Percentiles rank a stretch among this genome's conserved stretches.
Conservation (phyloP, 2,888 invertebrate species). For the Nomada lathburiana region DNA sequence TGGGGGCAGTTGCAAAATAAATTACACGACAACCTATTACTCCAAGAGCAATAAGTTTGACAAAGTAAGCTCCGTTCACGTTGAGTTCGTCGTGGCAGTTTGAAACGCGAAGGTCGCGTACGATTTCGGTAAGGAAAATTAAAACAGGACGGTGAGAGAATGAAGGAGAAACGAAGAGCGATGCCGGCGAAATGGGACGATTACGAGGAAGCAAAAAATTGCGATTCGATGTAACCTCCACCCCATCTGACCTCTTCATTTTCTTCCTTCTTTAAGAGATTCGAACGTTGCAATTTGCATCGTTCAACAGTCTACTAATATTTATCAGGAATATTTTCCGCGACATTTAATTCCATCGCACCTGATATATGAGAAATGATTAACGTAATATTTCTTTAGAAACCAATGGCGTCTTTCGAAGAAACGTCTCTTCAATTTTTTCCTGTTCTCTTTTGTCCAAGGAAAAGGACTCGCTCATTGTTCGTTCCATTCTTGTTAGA, state of each 20-base stretch:
- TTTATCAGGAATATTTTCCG: not conserved
- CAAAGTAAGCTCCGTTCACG: not conserved
- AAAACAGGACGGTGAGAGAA: no score
- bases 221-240: not conserved
- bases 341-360: not conserved
- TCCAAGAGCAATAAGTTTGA: not conserved
- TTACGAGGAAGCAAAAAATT: conserved; percentile 21
- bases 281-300: not conserved
- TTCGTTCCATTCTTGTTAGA: conserved; percentile 72
- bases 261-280: not conserved
- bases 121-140: not conserved
- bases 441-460: conserved; percentile 16
- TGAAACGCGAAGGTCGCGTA: not conserved
- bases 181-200: not conserved
- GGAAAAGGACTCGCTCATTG: conserved; percentile 42
- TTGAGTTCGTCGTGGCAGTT: not conserved
- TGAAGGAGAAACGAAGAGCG: not conserved
- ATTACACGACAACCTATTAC: not conserved
- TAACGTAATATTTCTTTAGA: not conserved
- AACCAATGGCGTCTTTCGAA: not conserved
- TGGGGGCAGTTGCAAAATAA: conserved; percentile 2
- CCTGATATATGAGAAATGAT: not conserved
- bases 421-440: not conserved
- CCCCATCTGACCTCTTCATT: not conserved
- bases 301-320: no score